Conservation (phyloP, 2,113 vertebrate species). For the Cinclus cinclus region DNA sequence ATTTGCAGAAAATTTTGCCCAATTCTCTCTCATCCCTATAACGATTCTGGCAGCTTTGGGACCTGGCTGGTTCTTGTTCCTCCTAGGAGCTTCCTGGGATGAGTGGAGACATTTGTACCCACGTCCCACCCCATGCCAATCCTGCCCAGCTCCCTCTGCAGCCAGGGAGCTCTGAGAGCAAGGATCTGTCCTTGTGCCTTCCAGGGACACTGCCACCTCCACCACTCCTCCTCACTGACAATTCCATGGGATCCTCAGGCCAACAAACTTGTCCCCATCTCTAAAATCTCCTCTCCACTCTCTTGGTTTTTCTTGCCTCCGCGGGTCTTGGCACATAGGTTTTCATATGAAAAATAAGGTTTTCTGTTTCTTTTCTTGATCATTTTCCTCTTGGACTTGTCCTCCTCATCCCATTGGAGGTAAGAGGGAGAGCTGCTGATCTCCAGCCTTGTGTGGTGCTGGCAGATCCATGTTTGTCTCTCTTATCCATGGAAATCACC, state of each 20-base stretch:
- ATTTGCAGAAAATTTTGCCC: background rate
- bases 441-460: background rate
- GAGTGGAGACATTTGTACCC: background rate
- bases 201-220: background rate
- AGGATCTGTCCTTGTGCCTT: background rate
- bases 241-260: background rate
- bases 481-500: background rate
- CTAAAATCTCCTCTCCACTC: fast-evolving
- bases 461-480: fast-evolving
- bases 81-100: fast-evolving
- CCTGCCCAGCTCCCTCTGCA: too few relatives aligned
- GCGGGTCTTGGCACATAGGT: background rate
- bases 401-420: background rate
- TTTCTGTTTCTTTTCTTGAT: too few relatives aligned
- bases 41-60: background rate
- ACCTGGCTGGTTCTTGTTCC: background rate
- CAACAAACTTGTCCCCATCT: fast-evolving
- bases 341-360: too few relatives aligned
- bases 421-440: background rate
- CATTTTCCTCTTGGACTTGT: background rate
- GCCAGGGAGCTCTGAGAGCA: background rate
- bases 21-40: background rate
- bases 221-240: fast-evolving
- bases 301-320: background rate
- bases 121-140: fast-evolving